These are phyloP conservation scores for Oryctolagus cuniculus DNA, from an alignment of 2,113 vertebrate species.

Conservation along the genomic window DNA sequence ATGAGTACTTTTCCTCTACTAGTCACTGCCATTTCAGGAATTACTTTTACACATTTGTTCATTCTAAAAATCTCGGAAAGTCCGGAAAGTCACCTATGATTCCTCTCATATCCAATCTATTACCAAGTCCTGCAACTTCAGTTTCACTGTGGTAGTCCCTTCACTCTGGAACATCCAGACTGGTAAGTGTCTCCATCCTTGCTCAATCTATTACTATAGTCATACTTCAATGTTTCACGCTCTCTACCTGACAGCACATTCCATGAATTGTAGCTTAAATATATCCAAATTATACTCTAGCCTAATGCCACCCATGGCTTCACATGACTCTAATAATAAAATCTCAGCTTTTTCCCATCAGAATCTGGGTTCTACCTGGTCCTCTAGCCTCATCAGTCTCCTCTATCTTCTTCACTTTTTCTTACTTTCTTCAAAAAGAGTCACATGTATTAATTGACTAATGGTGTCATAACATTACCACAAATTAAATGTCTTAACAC, in stretches of 20 bases:
- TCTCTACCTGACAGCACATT: background rate
- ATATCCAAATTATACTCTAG: background rate
- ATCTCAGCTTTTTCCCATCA: background rate
- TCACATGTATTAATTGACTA: background rate
- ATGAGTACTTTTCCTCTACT: background rate
- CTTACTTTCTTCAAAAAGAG: background rate
- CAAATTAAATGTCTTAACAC: background rate
- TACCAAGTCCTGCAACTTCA: background rate
- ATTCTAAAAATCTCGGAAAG: slow-evolving; percentile 35
- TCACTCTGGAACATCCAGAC: background rate
- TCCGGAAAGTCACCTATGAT: background rate
- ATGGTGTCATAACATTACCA: background rate
- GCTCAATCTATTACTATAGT: background rate
- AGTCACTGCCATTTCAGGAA: background rate
- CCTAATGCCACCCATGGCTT: background rate
- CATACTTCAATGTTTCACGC: background rate
- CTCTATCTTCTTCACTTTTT: background rate
- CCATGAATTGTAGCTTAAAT: background rate
- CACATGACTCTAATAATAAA: background rate
- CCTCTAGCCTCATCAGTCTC: background rate
- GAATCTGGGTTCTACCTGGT: background rate
- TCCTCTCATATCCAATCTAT: background rate
- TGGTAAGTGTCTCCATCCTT: background rate
- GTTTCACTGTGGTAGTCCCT: background rate
- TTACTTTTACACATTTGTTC: background rate